Percentiles rank a stretch among this genome's conserved stretches.
Evolutionary conservation across 2,113 vertebrate species (phyloP).

Genomic region (Callaeas wilsoni): DNA sequence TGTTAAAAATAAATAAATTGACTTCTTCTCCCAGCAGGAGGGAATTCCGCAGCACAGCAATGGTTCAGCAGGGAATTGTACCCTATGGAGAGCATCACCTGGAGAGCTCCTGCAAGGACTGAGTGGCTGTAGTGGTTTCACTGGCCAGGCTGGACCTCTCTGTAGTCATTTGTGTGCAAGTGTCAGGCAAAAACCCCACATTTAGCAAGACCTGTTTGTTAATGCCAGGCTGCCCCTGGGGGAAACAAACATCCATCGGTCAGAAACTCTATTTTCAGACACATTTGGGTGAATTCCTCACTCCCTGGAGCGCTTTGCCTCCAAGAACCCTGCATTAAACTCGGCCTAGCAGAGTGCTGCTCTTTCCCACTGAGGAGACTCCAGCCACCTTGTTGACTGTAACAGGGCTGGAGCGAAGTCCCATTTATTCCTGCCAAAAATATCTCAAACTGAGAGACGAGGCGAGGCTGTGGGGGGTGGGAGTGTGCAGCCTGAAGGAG

Average conservation of each 20-base stretch:
- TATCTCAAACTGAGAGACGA: not conserved
- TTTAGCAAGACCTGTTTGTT: not conserved
- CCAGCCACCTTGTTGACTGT: not conserved
- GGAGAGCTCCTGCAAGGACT: not conserved
- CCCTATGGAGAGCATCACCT: not conserved
- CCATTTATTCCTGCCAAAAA: constrained; percentile 32
- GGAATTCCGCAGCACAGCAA: not conserved
- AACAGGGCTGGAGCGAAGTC: not conserved
- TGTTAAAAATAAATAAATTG: not conserved
- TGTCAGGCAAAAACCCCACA: not conserved
- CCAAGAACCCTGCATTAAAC: not conserved
- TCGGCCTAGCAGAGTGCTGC: not conserved
- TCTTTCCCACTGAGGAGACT: not conserved
- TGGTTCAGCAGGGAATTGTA: not conserved
- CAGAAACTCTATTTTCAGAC: not conserved
- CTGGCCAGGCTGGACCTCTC: not conserved
- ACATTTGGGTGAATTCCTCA: not conserved
- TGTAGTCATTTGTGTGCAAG: not conserved
- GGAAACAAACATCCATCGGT: not conserved
- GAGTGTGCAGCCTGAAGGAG: not conserved
- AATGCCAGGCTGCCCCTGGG: not conserved
- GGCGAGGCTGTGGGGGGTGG: not conserved
- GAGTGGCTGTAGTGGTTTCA: not conserved
- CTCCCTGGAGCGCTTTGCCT: not conserved
- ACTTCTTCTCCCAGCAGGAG: not conserved